phyloP scores from a whole-genome alignment of 1,140 invertebrate genomes.

The Bathynomus jamesi region DNA sequence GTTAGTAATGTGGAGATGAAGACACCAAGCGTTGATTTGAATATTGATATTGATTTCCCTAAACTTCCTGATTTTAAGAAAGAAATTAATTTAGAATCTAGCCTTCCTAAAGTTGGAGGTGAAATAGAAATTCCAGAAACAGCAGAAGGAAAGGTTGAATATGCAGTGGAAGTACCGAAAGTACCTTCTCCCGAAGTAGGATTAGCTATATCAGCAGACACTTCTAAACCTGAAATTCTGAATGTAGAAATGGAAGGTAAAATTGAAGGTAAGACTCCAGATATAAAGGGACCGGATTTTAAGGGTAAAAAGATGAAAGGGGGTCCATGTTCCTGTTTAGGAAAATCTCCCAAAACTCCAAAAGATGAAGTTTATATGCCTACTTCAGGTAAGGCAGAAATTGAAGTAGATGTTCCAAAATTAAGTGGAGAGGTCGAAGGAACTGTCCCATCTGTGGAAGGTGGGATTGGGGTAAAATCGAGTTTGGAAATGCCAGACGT shows the following conservation, averaged over 20 bases:
- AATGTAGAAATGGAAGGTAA: slow-evolving; percentile 11
- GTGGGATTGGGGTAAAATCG: slow-evolving; percentile 7
- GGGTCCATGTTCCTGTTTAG: neutral
- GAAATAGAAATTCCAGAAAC: slow-evolving; percentile 11
- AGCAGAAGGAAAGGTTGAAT: neutral
- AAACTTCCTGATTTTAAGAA: slow-evolving; percentile 1
- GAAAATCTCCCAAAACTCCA: slow-evolving; percentile 3
- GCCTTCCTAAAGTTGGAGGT: neutral
- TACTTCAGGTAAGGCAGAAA: neutral
- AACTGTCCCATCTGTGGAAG: neutral
- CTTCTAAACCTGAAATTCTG: too few species aligned
- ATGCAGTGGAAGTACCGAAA: neutral
- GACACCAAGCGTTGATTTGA: neutral
- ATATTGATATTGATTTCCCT: too few species aligned
- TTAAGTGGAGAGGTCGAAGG: neutral
- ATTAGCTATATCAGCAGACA: too few species aligned
- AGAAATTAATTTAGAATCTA: slow-evolving; percentile 5
- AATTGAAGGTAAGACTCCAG: neutral
- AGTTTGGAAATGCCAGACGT: neutral
- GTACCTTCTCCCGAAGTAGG: slow-evolving; percentile 2
- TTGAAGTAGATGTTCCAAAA: slow-evolving; percentile 1
- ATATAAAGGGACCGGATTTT: too few species aligned
- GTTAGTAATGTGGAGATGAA: slow-evolving; percentile 5
- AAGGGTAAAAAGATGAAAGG: too few species aligned
- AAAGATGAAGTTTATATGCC: slow-evolving; percentile 6